phyloP scores from a whole-genome alignment of 2,113 vertebrate species.

The Hemiscyllium ocellatum region DNA sequence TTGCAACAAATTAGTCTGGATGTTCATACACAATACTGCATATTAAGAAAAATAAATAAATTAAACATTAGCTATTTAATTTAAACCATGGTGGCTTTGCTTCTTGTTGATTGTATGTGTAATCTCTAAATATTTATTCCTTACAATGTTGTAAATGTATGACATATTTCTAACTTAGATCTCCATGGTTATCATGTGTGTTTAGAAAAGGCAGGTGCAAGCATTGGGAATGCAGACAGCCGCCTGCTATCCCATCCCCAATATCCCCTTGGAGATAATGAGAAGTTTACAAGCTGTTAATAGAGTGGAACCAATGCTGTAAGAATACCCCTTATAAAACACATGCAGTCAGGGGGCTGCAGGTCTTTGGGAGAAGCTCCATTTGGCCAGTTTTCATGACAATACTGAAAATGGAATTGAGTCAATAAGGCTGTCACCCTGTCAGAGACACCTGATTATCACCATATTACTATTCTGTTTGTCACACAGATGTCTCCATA shows the following conservation, averaged over 20 bases:
- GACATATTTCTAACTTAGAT: conserved; percentile 15
- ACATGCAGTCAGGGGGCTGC: conserved; percentile 71
- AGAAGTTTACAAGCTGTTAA: conserved; percentile 98
- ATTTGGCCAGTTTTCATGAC: conserved; percentile 55
- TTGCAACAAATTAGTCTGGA: neutral
- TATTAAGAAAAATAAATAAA: neutral
- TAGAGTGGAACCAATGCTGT: conserved; percentile 85
- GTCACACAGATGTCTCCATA: conserved; percentile 44
- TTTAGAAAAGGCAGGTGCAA: conserved; percentile 32
- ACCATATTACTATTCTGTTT: conserved; percentile 36
- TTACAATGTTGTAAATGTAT: conserved; percentile 6
- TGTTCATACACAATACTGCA: neutral
- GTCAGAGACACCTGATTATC: conserved; percentile 30
- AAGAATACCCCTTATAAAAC: conserved; percentile 64
- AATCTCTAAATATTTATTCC: conserved; percentile 5
- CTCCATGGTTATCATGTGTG: neutral
- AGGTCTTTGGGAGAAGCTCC: conserved; percentile 78
- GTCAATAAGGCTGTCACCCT: conserved; percentile 19
- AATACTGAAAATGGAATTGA: conserved; percentile 44
- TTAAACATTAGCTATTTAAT: neutral
- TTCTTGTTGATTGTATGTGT: neutral
- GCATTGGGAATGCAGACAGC: conserved; percentile 22
- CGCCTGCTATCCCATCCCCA: conserved; percentile 48
- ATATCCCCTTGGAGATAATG: conserved; percentile 64
- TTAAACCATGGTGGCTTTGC: neutral